Evolutionary conservation across 1,140 invertebrate genomes (phyloP).

Genomic region (Ridgeia piscesae): DNA sequence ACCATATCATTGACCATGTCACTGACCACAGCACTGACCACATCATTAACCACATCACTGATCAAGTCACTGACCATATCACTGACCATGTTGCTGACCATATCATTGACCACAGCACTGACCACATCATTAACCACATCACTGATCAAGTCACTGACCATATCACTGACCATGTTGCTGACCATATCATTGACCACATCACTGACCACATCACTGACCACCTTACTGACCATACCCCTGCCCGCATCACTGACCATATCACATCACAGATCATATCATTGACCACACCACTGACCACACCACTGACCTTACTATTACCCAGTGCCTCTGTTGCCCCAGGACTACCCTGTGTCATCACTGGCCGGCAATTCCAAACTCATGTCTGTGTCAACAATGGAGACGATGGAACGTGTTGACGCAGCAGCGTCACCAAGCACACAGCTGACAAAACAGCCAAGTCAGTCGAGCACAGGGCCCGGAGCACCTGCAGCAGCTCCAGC

Average conservation of each 20-base stretch:
- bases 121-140: too few relatives aligned
- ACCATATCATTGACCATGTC: neutral
- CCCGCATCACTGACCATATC: too few relatives aligned
- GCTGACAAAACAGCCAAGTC: slow-evolving; percentile 40
- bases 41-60: neutral
- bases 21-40: neutral
- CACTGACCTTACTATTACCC: neutral
- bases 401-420: neutral
- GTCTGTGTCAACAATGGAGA: neutral
- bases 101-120: neutral
- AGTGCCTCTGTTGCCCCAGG: neutral
- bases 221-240: neutral
- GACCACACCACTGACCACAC: too few relatives aligned
- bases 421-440: neutral
- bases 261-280: too few relatives aligned
- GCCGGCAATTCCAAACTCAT: neutral
- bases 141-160: too few relatives aligned
- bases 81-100: neutral
- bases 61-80: neutral
- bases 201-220: neutral
- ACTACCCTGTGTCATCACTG: neutral
- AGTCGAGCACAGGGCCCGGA: slow-evolving; percentile 45
- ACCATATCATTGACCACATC: neutral
- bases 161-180: too few relatives aligned
- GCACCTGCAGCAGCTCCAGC: neutral